Evolutionary conservation across 2,888 invertebrate genomes (phyloP), one percentile per base, ranked within the genome.

Genomic region (Polyommatus iphigenia): DNA sequence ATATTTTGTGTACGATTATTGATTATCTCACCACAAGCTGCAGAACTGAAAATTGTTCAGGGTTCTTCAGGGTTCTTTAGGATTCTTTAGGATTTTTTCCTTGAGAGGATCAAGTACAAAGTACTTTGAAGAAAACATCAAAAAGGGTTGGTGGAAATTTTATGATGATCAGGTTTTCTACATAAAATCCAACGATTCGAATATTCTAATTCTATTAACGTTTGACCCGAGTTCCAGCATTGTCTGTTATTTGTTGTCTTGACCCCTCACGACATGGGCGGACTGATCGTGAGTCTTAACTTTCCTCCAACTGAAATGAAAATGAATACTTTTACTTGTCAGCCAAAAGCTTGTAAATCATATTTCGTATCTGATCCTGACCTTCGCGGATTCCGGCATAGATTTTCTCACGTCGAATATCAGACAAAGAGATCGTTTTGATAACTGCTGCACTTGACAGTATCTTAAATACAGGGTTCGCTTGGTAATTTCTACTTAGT

Each of bases 211-310:
- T 84, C 85, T 85, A 84, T 85, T 85, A 84, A 85, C 85, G 75
- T 54, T 75, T 73, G 78, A 77, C 71, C 76, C 57, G 10, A 20
- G 73, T 78, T 59, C 75, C 54, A 77, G 77, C 72, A 46, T 67
- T 78, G 77, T 79, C 80, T 76, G 81, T 79, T 87, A 87, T 86
- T 85, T 85, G 85, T 84, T 83, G 83, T 85, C 85, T 83, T 90
- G 90, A 92, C 90, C 92, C 83, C 84, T 89, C 92, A 91, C 91
- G 93, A 93, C 79, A 83, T 83, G 83, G 80, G 86, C 87, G 88
- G 77, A 72, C 10, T 88, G 89, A 90, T 89, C 86, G 87, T 81
- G 82, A 80, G 54, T 79, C 77, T 76, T 62, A 36, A 77, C 77
- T 73, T 73, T 80, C 77, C 71, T 15, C 78, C 36, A 77, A 57